These are phyloP conservation scores for Chloroceryle aenea DNA, from an alignment of 2,113 vertebrate species.

Conservation along the genomic window DNA sequence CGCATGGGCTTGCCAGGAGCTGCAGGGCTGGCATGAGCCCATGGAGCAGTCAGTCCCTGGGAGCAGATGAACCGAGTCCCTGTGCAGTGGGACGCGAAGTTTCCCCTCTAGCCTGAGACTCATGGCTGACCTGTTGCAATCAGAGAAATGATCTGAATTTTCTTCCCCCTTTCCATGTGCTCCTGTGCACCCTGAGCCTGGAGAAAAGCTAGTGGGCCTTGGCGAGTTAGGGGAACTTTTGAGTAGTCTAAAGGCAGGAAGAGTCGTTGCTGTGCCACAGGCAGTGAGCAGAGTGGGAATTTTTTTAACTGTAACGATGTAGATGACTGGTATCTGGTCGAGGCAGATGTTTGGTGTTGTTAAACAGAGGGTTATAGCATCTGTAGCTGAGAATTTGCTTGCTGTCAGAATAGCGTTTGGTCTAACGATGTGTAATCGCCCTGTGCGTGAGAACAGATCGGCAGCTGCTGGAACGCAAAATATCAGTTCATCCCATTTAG, in stretches of 20 bases:
- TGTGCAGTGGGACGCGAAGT: fast-evolving
- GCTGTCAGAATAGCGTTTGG: background rate
- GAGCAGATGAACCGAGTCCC: background rate
- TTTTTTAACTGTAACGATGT: background rate
- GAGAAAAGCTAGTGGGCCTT: background rate
- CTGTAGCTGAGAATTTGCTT: background rate
- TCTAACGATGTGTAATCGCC: background rate
- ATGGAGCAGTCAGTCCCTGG: background rate
- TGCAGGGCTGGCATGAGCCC: background rate
- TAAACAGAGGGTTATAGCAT: background rate
- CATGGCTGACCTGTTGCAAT: fast-evolving
- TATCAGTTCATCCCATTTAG: background rate
- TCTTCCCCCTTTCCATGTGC: fast-evolving
- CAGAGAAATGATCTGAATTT: background rate
- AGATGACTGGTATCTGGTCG: background rate
- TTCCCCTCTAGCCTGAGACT: background rate
- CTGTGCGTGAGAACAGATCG: background rate
- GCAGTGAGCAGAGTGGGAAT: no score
- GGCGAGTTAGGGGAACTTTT: fast-evolving
- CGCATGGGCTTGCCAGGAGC: fast-evolving
- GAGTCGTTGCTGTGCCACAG: background rate
- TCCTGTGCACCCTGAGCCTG: background rate
- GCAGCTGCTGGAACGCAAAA: background rate
- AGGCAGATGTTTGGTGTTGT: background rate
- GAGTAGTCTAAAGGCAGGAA: background rate